Conservation (phyloP, 2,113 vertebrate genomes). For the Ascaphus truei region DNA sequence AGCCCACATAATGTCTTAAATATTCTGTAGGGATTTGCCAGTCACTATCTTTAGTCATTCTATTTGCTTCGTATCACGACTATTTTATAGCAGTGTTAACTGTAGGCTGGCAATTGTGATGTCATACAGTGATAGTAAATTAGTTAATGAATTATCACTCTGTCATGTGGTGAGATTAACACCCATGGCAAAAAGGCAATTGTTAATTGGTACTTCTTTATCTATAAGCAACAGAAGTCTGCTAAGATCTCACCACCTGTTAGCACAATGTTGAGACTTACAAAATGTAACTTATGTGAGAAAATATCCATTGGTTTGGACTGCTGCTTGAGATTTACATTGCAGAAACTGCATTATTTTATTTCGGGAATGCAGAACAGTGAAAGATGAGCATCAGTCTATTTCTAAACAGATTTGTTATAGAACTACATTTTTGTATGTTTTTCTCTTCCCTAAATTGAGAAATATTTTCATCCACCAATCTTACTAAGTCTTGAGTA, state of each 20-base stretch:
- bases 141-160: neutral
- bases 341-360: too few species aligned
- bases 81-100: neutral
- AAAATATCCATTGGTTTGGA: too few species aligned
- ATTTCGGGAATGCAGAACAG: too few species aligned
- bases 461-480: conserved; percentile 14
- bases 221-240: too few species aligned
- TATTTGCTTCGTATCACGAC: neutral
- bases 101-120: neutral
- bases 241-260: too few species aligned
- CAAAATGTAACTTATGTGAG: too few species aligned
- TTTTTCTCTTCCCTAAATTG: conserved; percentile 11
- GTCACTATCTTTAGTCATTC: conserved; percentile 24
- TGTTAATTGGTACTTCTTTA: too few species aligned
- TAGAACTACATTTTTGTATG: neutral
- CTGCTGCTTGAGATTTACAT: too few species aligned
- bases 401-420: conserved; percentile 26
- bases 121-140: neutral
- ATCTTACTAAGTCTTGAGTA: conserved; percentile 26
- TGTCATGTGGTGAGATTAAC: neutral
- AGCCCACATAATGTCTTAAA: conserved; percentile 7
- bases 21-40: conserved; percentile 22
- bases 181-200: neutral
- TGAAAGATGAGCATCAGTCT: neutral
- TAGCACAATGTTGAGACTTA: too few species aligned